Conservation (phyloP, 1,140 invertebrate species). For the Drosophila biarmipes region DNA sequence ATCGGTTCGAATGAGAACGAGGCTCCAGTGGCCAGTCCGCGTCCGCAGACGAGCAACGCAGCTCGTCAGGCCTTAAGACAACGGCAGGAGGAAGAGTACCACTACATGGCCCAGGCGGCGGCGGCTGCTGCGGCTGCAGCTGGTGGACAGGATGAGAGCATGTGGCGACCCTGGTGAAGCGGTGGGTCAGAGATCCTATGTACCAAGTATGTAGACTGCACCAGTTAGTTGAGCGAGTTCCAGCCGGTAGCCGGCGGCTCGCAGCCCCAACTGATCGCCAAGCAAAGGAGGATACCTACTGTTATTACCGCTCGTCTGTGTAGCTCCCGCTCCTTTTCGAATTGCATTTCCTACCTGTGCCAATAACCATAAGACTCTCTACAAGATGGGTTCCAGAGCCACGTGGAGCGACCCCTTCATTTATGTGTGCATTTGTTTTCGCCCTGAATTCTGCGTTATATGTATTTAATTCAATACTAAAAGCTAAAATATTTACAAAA, state of each 20-base stretch:
- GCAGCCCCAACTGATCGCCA: conserved; percentile 13
- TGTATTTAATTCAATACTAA: conserved; percentile 78
- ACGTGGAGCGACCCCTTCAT: conserved; percentile 34
- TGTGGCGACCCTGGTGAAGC: conserved; percentile 79
- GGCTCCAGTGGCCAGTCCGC: conserved; percentile 54
- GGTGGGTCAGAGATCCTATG: conserved; percentile 52
- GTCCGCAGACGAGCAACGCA: conserved; percentile 69
- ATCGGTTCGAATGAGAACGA: conserved; percentile 73
- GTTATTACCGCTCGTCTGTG: conserved; percentile 56
- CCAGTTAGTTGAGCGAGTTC: conserved; percentile 46
- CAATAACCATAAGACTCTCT: conserved; percentile 71
- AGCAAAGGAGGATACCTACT: conserved; percentile 31
- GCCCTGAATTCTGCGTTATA: conserved; percentile 59
- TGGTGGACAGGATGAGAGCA: conserved; percentile 68
- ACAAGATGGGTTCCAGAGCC: conserved; percentile 27
- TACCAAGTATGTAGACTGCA: conserved; percentile 74
- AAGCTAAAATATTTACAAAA: conserved; percentile 66
- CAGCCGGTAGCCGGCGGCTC: conserved; percentile 41
- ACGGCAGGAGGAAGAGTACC: conserved; percentile 74
- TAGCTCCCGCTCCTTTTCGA: conserved; percentile 35
- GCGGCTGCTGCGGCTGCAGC: conserved; percentile 44
- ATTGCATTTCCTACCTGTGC: conserved; percentile 75
- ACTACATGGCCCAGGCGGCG: conserved; percentile 53
- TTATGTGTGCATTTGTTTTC: conserved; percentile 45
- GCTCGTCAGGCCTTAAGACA: conserved; percentile 64